phyloP scores from a whole-genome alignment of 2,113 vertebrate species.

The Saguinus imperator region DNA sequence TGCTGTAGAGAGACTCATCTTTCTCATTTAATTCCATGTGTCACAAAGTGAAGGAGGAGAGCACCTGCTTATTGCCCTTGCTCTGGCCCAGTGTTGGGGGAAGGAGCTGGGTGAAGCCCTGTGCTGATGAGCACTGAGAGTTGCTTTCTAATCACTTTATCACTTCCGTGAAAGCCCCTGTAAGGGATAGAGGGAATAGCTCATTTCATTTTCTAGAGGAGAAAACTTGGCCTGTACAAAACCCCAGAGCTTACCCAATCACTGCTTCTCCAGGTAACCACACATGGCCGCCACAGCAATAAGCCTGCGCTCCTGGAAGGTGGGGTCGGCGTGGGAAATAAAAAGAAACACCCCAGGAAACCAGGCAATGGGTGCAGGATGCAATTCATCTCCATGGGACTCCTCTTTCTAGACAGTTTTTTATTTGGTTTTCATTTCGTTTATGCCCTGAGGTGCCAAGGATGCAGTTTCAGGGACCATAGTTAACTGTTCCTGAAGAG shows the following conservation, averaged over 20 bases:
- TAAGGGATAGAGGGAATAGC: neutral
- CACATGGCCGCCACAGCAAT: no score
- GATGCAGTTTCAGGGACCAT: neutral
- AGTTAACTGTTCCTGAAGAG: neutral
- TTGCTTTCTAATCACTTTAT: neutral
- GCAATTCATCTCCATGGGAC: neutral
- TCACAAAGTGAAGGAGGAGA: neutral
- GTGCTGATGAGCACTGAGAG: neutral
- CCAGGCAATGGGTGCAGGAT: neutral
- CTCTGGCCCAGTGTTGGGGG: neutral
- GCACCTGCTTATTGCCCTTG: neutral
- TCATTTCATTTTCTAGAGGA: neutral
- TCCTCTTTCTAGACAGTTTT: neutral
- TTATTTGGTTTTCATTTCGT: neutral
- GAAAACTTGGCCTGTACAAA: neutral
- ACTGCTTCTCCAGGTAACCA: neutral
- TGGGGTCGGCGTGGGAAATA: neutral
- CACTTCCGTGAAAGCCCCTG: neutral
- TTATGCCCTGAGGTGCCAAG: neutral
- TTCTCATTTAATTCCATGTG: neutral
- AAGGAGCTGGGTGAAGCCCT: neutral
- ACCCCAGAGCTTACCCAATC: no score
- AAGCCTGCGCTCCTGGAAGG: no score
- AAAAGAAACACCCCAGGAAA: neutral
- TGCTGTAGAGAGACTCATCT: neutral